Evolutionary conservation across 2,113 vertebrate species (phyloP), one percentile per base, ranked within the genome.

Genomic region (Rhineura floridana): DNA sequence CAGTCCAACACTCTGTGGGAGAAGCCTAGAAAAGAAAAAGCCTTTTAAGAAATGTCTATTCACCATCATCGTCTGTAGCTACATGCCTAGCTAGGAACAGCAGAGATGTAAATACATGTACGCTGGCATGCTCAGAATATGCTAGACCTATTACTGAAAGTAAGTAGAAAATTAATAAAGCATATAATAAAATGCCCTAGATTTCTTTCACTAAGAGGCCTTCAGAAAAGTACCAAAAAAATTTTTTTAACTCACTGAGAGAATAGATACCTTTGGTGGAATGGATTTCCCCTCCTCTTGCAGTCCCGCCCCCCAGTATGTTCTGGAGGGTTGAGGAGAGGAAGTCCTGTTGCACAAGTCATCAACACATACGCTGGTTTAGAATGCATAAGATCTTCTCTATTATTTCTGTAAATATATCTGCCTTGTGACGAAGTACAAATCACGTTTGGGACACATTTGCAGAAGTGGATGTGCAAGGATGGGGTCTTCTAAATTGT

Each of bases 1-100:
- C 93, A 99, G 95, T 88, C 99, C 98, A 94, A 99, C 96, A 88
- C 97, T 99, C 97, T 98, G 97, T 88, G 98, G 96, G 88, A 99
- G 94, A 87, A 99, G 96, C 96, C 99, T 99, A 96, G 50, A 95
- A 93, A 97, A 95, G 97, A 83, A 95, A 90, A 87, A 28, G 89
- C 87, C 73, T 95, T 90, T 96, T 94, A 94, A 92, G 88, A 96
- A 89, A 92, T 90, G 80, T 5, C 88, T n/a, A 83, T 91, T 91
- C 63, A 77, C 1, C 8, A 17, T 25, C 8, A 21, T 28, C 39
- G 0, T 44, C 6, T 4, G 91, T 83, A 25, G 23, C 3, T 6
- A 0, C 11, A 73, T 81, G 0, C 0, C 62, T 62, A 87, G 72
- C 46, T 55, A 91, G 65, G 39, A 63, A 50, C n/a, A 83, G 17